Conservation (phyloP, 1,140 invertebrate genomes). For the Sminthurinus signatus region DNA sequence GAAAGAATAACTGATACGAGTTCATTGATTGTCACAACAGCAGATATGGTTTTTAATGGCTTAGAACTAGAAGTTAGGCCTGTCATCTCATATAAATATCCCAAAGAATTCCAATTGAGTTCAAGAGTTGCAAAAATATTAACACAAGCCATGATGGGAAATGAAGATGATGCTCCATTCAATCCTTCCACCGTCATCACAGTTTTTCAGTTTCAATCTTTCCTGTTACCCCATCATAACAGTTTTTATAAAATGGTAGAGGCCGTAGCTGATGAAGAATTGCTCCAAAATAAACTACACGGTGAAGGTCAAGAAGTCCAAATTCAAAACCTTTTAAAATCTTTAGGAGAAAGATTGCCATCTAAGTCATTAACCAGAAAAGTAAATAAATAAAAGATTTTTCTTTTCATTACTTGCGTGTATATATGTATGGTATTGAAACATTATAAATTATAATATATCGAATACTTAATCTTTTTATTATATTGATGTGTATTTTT, state of each 20-base stretch:
- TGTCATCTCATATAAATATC: conserved; percentile 7
- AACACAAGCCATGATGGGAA: conserved; percentile 27
- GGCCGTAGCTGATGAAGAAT: conserved; percentile 24
- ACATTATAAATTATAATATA: no score
- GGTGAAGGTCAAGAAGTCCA: neutral
- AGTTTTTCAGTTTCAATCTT: conserved; percentile 22
- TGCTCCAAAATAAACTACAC: no score
- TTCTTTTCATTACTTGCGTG: no score
- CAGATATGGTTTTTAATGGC: conserved; percentile 22
- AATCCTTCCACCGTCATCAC: conserved; percentile 14
- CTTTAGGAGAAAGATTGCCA: neutral
- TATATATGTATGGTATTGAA: no score
- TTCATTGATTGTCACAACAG: conserved; percentile 13
- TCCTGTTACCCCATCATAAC: conserved; percentile 14
- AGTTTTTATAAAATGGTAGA: conserved; percentile 17
- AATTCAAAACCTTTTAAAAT: conserved; percentile 9
- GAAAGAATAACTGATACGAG: conserved; percentile 12
- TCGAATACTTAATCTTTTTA: no score
- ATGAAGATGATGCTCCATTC: neutral
- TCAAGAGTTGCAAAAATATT: conserved; percentile 23
- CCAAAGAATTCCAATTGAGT: conserved; percentile 6
- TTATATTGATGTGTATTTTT: no score
- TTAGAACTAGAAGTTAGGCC: conserved; percentile 20
- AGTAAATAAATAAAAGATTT: no score
- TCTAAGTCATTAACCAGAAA: no score